phyloP scores from a whole-genome alignment of 2,113 vertebrate species.

The Cromileptes altivelis region DNA sequence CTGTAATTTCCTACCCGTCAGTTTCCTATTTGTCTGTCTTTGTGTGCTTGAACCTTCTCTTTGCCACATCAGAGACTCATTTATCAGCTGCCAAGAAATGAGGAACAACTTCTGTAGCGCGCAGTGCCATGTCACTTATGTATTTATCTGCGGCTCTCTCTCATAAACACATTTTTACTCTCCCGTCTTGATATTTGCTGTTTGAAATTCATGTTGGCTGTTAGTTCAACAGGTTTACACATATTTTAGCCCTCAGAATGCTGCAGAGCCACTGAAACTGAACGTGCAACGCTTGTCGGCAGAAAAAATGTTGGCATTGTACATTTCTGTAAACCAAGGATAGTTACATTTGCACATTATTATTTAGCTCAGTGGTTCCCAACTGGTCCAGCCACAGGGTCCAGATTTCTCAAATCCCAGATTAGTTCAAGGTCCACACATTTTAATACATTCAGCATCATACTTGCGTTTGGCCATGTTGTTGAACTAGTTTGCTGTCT shows the following conservation, averaged over 20 bases:
- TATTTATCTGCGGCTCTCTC: constrained; percentile 28
- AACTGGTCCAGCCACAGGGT: no score
- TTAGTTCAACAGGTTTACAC: constrained; percentile 71
- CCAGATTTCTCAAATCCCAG: no score
- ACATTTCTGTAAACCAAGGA: no score
- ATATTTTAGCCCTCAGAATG: constrained; percentile 40
- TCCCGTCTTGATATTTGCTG: constrained; percentile 35
- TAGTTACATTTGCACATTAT: no score
- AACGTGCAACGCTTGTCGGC: neutral
- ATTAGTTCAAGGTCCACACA: no score
- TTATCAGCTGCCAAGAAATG: constrained; percentile 49
- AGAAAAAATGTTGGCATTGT: no score
- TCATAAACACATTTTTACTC: constrained; percentile 20
- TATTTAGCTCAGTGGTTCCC: no score
- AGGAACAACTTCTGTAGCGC: constrained; percentile 19
- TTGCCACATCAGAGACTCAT: constrained; percentile 29
- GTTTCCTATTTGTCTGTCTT: constrained; percentile 15
- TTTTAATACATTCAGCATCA: no score
- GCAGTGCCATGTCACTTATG: constrained; percentile 8
- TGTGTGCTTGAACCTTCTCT: constrained; percentile 9
- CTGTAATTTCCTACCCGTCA: constrained; percentile 27
- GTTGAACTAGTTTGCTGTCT: no score
- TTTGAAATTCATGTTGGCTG: constrained; percentile 67
- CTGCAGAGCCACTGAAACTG: constrained; percentile 28
- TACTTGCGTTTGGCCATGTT: no score